Conservation (phyloP, 2,113 vertebrate species). For the Embiotoca jacksoni region DNA sequence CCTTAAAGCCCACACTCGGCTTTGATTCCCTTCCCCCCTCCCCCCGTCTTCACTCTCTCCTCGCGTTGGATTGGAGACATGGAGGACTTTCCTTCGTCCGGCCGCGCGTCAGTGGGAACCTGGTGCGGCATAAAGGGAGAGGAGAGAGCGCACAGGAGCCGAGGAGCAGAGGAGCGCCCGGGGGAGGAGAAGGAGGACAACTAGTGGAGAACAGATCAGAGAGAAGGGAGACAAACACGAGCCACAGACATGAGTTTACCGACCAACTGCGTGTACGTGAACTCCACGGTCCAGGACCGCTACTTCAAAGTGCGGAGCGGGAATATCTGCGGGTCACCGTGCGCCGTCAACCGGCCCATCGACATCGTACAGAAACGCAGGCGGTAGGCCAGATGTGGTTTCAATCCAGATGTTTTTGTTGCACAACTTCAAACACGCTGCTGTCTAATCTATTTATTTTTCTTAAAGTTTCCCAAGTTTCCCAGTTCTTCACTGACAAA, state of each 20-base stretch:
- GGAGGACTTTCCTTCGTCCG: conserved; percentile 62
- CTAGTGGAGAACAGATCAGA: conserved; percentile 35
- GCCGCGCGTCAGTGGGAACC: conserved; percentile 61
- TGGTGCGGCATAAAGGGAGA: conserved; percentile 50
- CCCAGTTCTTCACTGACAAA: not conserved
- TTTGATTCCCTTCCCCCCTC: conserved; percentile 13
- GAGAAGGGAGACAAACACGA: conserved; percentile 10
- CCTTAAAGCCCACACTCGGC: conserved; percentile 9
- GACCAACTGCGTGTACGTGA: conserved; percentile 73
- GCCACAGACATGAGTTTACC: conserved; percentile 84
- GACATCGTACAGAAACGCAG: conserved; percentile 86
- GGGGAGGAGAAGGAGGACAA: conserved; percentile 52
- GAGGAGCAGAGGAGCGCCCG: conserved; percentile 33
- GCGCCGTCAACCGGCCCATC: conserved; percentile 86
- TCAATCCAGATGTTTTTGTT: conserved; percentile 57
- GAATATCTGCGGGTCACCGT: conserved; percentile 83
- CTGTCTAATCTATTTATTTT: not conserved
- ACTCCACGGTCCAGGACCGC: conserved; percentile 72
- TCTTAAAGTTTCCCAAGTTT: not conserved
- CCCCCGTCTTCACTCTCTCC: not conserved
- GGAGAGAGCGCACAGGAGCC: conserved; percentile 40
- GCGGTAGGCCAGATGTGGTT: conserved; percentile 82
- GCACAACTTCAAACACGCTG: conserved; percentile 21
- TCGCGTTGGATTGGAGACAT: conserved; percentile 49
- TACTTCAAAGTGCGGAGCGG: conserved; percentile 80